Base-by-base conservation (phyloP, 2,113 vertebrate species). In the Thunnus thynnus region DNA sequence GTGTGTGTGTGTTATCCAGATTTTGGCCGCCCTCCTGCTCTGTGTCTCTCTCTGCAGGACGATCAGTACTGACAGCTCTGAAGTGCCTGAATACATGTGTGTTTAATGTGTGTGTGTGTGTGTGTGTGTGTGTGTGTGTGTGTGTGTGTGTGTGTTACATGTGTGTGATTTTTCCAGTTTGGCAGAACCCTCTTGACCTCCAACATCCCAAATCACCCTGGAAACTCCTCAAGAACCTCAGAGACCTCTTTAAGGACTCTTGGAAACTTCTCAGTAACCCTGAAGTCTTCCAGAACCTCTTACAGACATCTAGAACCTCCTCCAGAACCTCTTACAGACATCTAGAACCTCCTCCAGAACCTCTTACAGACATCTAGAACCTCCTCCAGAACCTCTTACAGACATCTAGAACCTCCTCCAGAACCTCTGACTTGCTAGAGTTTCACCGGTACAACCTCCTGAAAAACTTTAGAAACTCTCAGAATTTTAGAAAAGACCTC, bases 61-160 rank as follows among this genome's bases (percentile, higher is more conserved):
- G 69, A 88, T 85, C 70, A 58, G 61, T 20, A 32, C 74, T 84
- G 82, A 81, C 78, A 81, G 82, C 77, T 77, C 73, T 61, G 63
- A 71, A 87, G 81, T 69, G 69, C 61, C 30, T 69, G 4, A 13
- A 11, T 64, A 13, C 16, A 0, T 63, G 68, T 57, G 52, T 70
- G 68, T 57, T 9, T 56, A 41, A 3, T 22, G 30, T 22, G 65
- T 30, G 11, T 50, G 44, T 65, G 58, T 62, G 18, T 50, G 12
- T 70, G 60, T 61, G 36, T 48, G 54, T 50, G 47, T 81, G n/a
- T 63, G n/a, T n/a, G n/a, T n/a, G n/a, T n/a, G 71, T 82, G 54
- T 54, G 63, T 44, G 48, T n/a, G 22, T 72, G 69, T 73, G 78
- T 61, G 65, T 30, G 41, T 82, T 62, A 55, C 52, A 52, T 51